Conservation (phyloP, 2,797 vertebrate species). For the Mus minutoides region DNA sequence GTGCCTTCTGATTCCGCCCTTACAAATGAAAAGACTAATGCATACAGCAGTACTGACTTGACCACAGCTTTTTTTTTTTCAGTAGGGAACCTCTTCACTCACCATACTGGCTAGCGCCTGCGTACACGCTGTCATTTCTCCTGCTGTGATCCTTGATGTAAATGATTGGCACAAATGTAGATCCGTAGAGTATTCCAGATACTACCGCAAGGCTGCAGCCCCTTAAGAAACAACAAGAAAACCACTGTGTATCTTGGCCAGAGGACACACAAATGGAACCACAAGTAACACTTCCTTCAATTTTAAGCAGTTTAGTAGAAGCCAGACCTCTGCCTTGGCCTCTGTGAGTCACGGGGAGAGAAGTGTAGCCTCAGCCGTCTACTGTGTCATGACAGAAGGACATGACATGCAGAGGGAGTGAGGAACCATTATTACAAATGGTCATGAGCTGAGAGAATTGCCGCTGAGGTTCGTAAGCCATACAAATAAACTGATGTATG, state of each 20-base stretch:
- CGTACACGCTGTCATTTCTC: constrained; percentile 88
- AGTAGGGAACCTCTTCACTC: constrained; percentile 50
- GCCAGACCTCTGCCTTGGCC: neutral
- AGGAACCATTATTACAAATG: neutral
- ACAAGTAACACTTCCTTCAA: neutral
- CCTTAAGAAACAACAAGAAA: constrained; percentile 84
- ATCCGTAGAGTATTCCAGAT: constrained; percentile 91
- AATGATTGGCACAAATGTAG: constrained; percentile 91
- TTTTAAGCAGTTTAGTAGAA: neutral
- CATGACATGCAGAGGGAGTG: neutral
- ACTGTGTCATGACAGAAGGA: neutral
- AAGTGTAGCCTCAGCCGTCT: neutral
- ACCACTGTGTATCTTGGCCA: constrained; percentile 34
- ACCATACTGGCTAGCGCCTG: constrained; percentile 93
- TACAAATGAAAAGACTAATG: neutral
- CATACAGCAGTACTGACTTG: neutral
- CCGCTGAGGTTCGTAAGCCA: neutral
- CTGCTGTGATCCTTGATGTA: constrained; percentile 93
- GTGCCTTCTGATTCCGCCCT: neutral
- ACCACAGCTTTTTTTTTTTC: neutral
- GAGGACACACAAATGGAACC: neutral
- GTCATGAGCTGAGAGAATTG: neutral
- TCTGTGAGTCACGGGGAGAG: neutral
- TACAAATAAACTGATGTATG: neutral
- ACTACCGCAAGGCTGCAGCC: constrained; percentile 91